phyloP scores from a whole-genome alignment of 2,797 vertebrate genomes.

The Sebastolobus alascanus region DNA sequence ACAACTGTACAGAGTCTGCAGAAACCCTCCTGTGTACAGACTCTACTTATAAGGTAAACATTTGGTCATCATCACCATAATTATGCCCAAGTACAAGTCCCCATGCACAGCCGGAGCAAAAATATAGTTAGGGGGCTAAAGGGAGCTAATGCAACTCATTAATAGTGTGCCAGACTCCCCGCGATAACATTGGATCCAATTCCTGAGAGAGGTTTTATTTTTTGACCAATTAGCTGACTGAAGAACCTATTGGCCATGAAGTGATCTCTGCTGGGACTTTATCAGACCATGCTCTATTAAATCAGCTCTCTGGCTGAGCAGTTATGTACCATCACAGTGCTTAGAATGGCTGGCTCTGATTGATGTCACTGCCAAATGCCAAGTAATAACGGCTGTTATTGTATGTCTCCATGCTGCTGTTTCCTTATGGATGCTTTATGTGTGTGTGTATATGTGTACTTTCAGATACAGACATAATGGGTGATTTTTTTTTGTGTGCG shows the following conservation, averaged over 20 bases:
- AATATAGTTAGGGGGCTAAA: constrained; percentile 73
- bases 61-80: constrained; percentile 77
- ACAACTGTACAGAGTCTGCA: constrained; percentile 29
- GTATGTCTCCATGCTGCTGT: constrained; percentile 48
- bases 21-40: constrained; percentile 64
- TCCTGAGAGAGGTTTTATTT: constrained; percentile 77
- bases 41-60: constrained; percentile 73
- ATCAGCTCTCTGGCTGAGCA: constrained; percentile 72
- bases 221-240: constrained; percentile 83
- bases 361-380: constrained; percentile 70
- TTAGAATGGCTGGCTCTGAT: constrained; percentile 68
- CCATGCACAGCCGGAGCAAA: constrained; percentile 53
- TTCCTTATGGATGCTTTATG: constrained; percentile 48
- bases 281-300: constrained; percentile 82
- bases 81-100: constrained; percentile 74
- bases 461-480: constrained; percentile 39
- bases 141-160: constrained; percentile 70
- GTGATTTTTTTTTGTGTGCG: constrained; percentile 16
- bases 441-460: constrained; percentile 1
- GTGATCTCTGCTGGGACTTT: constrained; percentile 80
- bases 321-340: constrained; percentile 75
- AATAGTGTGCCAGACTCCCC: constrained; percentile 65
- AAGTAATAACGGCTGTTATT: constrained; percentile 73
- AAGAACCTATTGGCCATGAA: constrained; percentile 79
- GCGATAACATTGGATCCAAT: constrained; percentile 67